Evolutionary conservation across 1,140 invertebrate genomes (phyloP).

Genomic region (Belonocnema kinseyi): DNA sequence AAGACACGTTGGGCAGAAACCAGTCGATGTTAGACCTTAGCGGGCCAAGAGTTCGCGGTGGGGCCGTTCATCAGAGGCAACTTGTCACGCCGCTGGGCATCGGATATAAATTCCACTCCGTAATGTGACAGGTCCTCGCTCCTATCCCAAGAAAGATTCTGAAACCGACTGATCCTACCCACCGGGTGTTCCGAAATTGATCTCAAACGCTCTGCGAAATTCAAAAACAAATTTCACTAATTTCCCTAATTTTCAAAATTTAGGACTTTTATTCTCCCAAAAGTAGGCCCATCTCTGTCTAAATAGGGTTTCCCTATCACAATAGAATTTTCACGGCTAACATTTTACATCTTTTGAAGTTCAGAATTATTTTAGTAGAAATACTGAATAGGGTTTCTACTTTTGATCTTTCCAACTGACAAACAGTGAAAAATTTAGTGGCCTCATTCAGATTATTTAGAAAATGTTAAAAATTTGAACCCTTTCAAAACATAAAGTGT

Average conservation of each 20-base stretch:
- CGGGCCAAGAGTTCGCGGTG: constrained; percentile 74
- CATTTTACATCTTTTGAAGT: background rate
- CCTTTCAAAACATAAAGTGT: too few species aligned
- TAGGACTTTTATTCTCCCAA: constrained; percentile 4
- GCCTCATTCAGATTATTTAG: too few species aligned
- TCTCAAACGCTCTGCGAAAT: constrained; percentile 44
- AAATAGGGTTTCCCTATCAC: background rate
- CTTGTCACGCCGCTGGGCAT: constrained; percentile 76
- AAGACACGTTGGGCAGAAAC: constrained; percentile 45
- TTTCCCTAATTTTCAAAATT: background rate
- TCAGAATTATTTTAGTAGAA: background rate
- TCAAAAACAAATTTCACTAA: constrained; percentile 34
- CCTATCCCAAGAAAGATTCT: constrained; percentile 62
- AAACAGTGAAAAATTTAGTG: too few species aligned
- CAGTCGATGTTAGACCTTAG: constrained; percentile 43
- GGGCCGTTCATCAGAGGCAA: constrained; percentile 75
- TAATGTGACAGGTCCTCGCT: constrained; percentile 75
- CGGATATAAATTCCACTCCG: constrained; percentile 73
- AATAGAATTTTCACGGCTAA: background rate
- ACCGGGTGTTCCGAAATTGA: constrained; percentile 62
- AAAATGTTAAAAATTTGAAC: too few species aligned
- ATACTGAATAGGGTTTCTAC: too few species aligned
- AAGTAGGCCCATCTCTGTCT: background rate
- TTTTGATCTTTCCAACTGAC: too few species aligned
- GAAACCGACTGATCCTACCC: constrained; percentile 56